Conservation (phyloP, 1,140 invertebrate species). For the Drosophila bipectinata region DNA sequence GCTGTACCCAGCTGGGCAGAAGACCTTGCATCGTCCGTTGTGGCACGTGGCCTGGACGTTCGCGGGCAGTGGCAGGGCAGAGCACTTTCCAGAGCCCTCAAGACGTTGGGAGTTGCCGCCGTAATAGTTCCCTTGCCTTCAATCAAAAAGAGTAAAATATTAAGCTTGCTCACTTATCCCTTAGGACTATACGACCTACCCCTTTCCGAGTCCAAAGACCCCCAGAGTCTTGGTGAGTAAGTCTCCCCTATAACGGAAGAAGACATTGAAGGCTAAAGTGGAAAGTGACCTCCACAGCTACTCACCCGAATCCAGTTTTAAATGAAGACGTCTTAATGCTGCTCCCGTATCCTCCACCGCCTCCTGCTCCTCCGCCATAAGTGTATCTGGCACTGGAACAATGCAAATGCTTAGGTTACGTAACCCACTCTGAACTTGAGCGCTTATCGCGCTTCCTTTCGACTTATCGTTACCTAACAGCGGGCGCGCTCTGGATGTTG, state of each 20-base stretch:
- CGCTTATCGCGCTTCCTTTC: conserved; percentile 36
- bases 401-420: conserved; percentile 1
- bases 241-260: conserved; percentile 15
- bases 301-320: conserved; percentile 9
- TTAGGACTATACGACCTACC: conserved; percentile 27
- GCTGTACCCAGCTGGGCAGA: conserved; percentile 85
- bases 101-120: conserved; percentile 34
- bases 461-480: conserved; percentile 55
- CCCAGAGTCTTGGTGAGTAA: conserved; percentile 49
- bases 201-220: conserved; percentile 52
- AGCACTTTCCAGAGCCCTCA: conserved; percentile 53
- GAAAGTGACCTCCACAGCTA: too few relatives aligned
- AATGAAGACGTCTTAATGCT: conserved; percentile 47
- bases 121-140: conserved; percentile 59
- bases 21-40: conserved; percentile 84
- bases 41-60: conserved; percentile 63
- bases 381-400: conserved; percentile 42
- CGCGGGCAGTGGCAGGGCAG: conserved; percentile 41
- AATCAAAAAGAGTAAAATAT: background rate
- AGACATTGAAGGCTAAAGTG: background rate
- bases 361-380: conserved; percentile 29
- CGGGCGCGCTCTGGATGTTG: conserved; percentile 36
- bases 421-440: conserved; percentile 6
- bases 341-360: conserved; percentile 14
- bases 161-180: background rate